These are phyloP conservation scores for Apeltes quadracus DNA, from an alignment of 2,113 vertebrate genomes.

Conservation along the genomic window DNA sequence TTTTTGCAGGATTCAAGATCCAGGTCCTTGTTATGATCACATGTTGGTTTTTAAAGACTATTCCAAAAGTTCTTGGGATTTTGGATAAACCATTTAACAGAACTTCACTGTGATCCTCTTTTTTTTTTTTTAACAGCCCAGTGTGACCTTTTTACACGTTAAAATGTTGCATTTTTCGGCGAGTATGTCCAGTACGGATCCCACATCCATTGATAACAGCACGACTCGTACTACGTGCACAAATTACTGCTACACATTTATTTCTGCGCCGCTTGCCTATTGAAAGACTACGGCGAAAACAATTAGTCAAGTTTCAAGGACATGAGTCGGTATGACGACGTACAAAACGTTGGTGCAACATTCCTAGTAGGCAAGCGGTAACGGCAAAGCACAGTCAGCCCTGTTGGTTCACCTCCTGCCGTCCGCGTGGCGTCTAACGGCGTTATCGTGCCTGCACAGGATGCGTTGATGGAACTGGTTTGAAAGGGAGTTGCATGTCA, in stretches of 20 bases:
- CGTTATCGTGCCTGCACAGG: background rate
- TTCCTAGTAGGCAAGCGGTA: background rate
- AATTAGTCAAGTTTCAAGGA: no score
- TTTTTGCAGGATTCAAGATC: no score
- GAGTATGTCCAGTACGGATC: no score
- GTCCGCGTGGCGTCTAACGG: background rate
- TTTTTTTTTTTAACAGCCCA: background rate
- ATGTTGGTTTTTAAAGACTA: background rate
- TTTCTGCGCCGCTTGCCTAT: no score
- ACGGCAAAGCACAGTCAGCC: background rate
- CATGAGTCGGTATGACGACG: background rate
- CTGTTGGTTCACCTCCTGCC: background rate
- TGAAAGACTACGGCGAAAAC: no score
- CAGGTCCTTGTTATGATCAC: background rate
- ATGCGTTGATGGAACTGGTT: conserved; percentile 4
- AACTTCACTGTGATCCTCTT: background rate
- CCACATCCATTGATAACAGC: no score
- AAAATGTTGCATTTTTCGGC: no score
- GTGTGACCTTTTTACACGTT: no score
- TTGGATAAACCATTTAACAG: background rate
- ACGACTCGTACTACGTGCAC: no score
- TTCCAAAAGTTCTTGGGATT: background rate
- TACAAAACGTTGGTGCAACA: background rate
- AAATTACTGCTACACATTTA: no score
- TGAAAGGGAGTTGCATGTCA: background rate